Base-by-base conservation (phyloP, 2,113 vertebrate species). In the Tautogolabrus adspersus region DNA sequence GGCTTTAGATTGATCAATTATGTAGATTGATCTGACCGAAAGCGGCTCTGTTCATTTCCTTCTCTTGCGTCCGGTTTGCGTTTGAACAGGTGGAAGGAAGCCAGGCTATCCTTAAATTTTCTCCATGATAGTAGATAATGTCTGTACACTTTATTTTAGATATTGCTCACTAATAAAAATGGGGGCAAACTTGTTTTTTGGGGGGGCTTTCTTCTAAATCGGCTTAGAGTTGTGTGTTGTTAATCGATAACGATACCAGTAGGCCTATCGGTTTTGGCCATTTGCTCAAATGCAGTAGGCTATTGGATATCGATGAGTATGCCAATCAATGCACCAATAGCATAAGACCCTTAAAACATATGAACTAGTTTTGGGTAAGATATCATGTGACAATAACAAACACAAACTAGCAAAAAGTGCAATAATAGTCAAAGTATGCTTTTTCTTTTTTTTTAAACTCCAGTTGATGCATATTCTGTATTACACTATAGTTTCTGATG, bases 1-100 rank as follows among this genome's bases (percentile, higher is more conserved):
- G 87, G 89, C 87, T 73, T 72, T 57, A 70, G 74, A 70, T 21
- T 75, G 88, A 90, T 91, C 88, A 66, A 44, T 90, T 70, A 73
- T 52, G 73, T 58, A 75, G 30, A 77, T 80, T 72, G 86, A 84
- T 88, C 62, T 75, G 6, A 49, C 62, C n/a, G 47, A 51, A 61
- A 7, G 62, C 42, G 71, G 34, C 18, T 71, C 19, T 52, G 46
- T 22, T 68, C 1, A 38, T 63, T n/a, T 1, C 63, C 30, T 52
- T 54, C 18, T 26, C 59, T 49, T 1, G 65, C 64, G 38, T 40
- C 7, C 13, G 49, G 13, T 52, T 49, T 60, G 70, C 47, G 10
- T 68, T 60, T 13, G 49, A 83, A 91, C 89, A 90, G 85, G 85
- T 91, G 88, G 78, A 76, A 77, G 70, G 9, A 68, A 61, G 18